A percentile compares a stretch with the other conserved stretches of the same genome.
These are phyloP conservation scores for Ctena decussata DNA, from an alignment of 2,888 invertebrate species.

Conservation along the genomic window DNA sequence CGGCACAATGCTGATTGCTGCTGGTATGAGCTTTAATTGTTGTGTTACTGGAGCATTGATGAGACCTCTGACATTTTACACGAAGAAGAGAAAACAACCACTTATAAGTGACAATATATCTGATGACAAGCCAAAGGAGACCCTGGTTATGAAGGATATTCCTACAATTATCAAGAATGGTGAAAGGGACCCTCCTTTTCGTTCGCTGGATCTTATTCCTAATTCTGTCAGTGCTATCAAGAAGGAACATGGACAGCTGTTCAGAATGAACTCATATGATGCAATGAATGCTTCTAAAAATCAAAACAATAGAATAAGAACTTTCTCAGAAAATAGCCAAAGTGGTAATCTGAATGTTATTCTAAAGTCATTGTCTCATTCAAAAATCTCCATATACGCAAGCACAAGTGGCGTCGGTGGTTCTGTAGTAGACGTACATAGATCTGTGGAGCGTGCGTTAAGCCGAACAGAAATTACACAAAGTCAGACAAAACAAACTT, in stretches of 20 bases:
- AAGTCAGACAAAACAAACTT: neutral
- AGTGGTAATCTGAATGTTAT: constrained; percentile 12
- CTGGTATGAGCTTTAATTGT: constrained; percentile 37
- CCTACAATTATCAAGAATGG: neutral
- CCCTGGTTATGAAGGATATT: neutral
- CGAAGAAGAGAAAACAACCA: neutral
- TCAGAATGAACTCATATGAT: constrained; percentile 23
- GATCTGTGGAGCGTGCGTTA: neutral
- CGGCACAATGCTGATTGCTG: constrained; percentile 32
- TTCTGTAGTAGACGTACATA: constrained; percentile 39
- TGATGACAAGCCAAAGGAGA: neutral
- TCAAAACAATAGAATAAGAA: neutral
- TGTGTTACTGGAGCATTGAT: constrained; percentile 26
- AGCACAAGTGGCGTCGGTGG: constrained; percentile 44
- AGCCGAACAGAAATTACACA: neutral
- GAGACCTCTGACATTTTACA: constrained; percentile 30
- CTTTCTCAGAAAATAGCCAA: constrained; percentile 14
- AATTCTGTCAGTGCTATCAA: neutral
- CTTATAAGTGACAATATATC: neutral
- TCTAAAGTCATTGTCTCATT: constrained; percentile 45
- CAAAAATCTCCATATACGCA: constrained; percentile 46
- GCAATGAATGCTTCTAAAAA: neutral
- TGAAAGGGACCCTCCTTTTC: neutral
- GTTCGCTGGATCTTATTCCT: neutral
- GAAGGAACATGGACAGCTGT: neutral